A percentile compares a stretch with the other conserved stretches of the same genome.
Conservation (phyloP, 2,888 invertebrate species). For the Gasteruption jaculator region DNA sequence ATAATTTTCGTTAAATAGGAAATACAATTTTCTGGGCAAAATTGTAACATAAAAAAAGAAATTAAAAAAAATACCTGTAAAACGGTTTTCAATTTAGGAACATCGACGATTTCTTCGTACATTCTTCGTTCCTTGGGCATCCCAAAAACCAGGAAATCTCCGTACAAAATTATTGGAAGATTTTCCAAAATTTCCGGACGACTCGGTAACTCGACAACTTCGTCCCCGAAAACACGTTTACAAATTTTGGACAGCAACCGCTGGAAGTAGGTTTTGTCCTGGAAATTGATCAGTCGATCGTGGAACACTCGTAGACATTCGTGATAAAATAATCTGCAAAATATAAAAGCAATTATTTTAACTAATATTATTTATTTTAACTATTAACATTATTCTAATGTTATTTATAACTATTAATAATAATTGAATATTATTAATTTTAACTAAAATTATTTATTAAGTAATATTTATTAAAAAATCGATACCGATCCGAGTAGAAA, state of each 20-base stretch:
- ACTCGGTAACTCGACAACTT: slow-evolving; percentile 58
- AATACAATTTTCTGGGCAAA: too few species aligned
- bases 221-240: slow-evolving; percentile 59
- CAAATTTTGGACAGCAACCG: slow-evolving; percentile 67
- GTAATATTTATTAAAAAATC: not conserved
- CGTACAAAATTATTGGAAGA: slow-evolving; percentile 71
- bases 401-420: slow-evolving; percentile 1
- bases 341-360: too few species aligned
- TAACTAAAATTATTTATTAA: too few species aligned
- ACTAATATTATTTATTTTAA: too few species aligned
- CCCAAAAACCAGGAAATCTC: slow-evolving; percentile 78
- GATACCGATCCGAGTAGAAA: not conserved
- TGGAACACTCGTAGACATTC: slow-evolving; percentile 90
- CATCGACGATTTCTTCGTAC: slow-evolving; percentile 79
- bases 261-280: slow-evolving; percentile 79
- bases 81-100: slow-evolving; percentile 65
- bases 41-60: not conserved
- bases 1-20: slow-evolving; percentile 1
- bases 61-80: slow-evolving; percentile 57
- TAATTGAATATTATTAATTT: not conserved
- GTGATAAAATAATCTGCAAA: slow-evolving; percentile 77
- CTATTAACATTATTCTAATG: too few species aligned
- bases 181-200: slow-evolving; percentile 56
- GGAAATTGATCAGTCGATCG: slow-evolving; percentile 77
- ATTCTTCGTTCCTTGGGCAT: slow-evolving; percentile 68